These are phyloP conservation scores for Melanostoma mellinum DNA, from an alignment of 2,888 invertebrate genomes.

Conservation along the genomic window DNA sequence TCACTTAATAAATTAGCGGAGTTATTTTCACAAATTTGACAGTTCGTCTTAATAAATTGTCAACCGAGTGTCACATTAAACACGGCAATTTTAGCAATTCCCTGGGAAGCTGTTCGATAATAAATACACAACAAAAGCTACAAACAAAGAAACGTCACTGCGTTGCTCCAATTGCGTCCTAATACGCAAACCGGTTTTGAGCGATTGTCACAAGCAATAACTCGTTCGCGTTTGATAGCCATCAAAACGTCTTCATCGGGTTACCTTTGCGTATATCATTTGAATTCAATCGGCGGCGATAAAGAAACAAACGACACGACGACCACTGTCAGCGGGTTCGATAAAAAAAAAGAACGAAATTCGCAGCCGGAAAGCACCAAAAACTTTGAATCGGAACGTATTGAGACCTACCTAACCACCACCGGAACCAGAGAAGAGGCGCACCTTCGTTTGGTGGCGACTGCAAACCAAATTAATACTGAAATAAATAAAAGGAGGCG, in stretches of 20 bases:
- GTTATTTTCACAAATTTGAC: constrained; percentile 36
- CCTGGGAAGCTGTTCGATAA: constrained; percentile 3
- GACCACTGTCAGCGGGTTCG: constrained; percentile 59
- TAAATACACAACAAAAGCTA: constrained; percentile 16
- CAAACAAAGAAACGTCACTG: constrained; percentile 22
- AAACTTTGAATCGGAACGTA: constrained; percentile 66
- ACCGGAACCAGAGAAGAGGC: constrained; percentile 69
- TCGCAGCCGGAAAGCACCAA: constrained; percentile 60
- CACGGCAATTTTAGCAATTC: constrained; percentile 5
- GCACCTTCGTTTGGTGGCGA: constrained; percentile 59
- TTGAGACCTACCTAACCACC: constrained; percentile 56
- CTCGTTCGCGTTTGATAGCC: constrained; percentile 64
- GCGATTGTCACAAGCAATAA: constrained; percentile 73
- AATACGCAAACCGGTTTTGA: constrained; percentile 75
- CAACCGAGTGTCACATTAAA: constrained; percentile 35
- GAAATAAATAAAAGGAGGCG: constrained; percentile 59
- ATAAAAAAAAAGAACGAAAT: constrained; percentile 35
- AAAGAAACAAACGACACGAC: constrained; percentile 63
- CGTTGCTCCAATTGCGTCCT: constrained; percentile 70
- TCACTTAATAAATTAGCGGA: constrained; percentile 14
- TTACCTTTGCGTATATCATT: constrained; percentile 58
- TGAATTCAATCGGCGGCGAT: constrained; percentile 67
- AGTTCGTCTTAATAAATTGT: constrained; percentile 37
- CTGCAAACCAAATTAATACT: constrained; percentile 54
- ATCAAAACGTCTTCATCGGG: constrained; percentile 69